phyloP scores from a whole-genome alignment of 1,140 invertebrate species.

The Drosophila burlai region DNA sequence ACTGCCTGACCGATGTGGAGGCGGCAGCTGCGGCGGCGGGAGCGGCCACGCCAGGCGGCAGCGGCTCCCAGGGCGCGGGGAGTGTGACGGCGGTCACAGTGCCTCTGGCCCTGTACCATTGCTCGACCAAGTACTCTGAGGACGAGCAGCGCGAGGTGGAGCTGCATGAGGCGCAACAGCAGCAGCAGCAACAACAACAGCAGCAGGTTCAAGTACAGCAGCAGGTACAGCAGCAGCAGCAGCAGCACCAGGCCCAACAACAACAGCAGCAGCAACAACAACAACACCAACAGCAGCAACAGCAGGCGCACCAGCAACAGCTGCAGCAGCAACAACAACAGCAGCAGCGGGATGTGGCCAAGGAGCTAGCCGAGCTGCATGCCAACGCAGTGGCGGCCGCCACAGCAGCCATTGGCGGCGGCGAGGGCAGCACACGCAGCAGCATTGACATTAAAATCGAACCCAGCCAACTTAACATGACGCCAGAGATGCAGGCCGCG shows the following conservation, averaged over 20 bases:
- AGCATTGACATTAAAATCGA: constrained; percentile 74
- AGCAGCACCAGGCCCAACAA: constrained; percentile 40
- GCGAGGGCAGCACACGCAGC: constrained; percentile 45
- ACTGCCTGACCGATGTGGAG: constrained; percentile 73
- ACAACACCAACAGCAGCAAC: constrained; percentile 45
- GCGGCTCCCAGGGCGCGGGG: constrained; percentile 28
- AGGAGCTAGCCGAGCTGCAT: constrained; percentile 66
- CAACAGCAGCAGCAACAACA: constrained; percentile 55
- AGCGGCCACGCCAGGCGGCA: constrained; percentile 31
- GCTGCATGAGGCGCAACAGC: constrained; percentile 50
- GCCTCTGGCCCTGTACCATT: constrained; percentile 66
- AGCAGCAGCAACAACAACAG: constrained; percentile 51
- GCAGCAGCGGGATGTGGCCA: constrained; percentile 58
- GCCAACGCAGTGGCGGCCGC: constrained; percentile 60
- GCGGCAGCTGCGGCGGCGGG: constrained; percentile 37
- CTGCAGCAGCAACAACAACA: constrained; percentile 37
- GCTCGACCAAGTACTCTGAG: constrained; percentile 67
- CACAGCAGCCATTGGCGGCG: constrained; percentile 32
- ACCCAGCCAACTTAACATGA: constrained; percentile 51
- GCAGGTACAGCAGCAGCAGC: constrained; percentile 33
- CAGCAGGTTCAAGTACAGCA: constrained; percentile 53
- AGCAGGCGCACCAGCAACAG: constrained; percentile 33
- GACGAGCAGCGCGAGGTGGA: constrained; percentile 64
- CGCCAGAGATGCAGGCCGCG: constrained; percentile 63
- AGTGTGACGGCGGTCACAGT: constrained; percentile 56